These are phyloP conservation scores for Lamprotornis superbus DNA, from an alignment of 2,113 vertebrate species.

Conservation along the genomic window DNA sequence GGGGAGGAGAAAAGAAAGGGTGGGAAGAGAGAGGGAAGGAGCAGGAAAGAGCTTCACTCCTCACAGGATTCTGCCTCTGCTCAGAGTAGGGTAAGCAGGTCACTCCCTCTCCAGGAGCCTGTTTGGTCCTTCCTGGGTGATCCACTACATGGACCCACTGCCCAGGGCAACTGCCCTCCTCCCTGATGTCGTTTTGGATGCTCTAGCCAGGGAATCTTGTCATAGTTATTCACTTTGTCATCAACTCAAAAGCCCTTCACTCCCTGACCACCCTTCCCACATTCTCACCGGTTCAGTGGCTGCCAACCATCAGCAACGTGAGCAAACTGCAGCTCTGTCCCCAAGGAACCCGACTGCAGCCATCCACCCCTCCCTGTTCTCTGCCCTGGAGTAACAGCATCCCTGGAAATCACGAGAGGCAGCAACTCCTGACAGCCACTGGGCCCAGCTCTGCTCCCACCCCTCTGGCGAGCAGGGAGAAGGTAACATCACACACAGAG, in stretches of 20 bases:
- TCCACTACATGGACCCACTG: not conserved
- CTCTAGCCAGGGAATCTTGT: not conserved
- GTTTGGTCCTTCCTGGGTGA: not conserved
- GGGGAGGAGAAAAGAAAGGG: not conserved
- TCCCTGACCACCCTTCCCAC: not conserved
- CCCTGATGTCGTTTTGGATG: not conserved
- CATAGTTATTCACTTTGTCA: not conserved
- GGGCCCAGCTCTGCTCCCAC: slow-evolving; percentile 39
- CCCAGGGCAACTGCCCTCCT: not conserved
- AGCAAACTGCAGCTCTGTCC: not conserved
- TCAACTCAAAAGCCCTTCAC: not conserved
- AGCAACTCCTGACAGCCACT: not conserved
- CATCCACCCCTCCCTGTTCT: not conserved
- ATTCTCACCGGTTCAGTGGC: not conserved
- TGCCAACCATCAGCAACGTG: rapidly evolving
- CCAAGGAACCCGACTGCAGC: not conserved
- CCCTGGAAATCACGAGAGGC: not conserved
- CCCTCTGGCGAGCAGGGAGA: not conserved
- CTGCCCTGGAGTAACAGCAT: not conserved
- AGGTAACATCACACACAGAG: slow-evolving; percentile 46
- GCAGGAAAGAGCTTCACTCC: not conserved
- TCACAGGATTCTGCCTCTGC: not conserved
- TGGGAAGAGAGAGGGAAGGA: not conserved
- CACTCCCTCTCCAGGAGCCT: not conserved
- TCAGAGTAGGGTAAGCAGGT: not conserved